phyloP scores from a whole-genome alignment of 2,888 invertebrate species.

The Thysanoteuthis rhombus region DNA sequence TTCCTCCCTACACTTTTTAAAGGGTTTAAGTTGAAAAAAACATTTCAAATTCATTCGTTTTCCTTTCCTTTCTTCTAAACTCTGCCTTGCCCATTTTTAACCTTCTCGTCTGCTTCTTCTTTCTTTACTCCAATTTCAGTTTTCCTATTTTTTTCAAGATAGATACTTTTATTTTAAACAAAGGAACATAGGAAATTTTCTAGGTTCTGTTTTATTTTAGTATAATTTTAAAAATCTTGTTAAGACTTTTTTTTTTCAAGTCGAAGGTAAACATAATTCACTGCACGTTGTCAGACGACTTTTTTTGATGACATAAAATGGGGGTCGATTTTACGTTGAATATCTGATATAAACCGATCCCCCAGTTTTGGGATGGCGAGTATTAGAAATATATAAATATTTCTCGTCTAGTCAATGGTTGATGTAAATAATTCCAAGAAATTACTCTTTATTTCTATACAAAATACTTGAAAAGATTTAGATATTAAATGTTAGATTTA shows the following conservation, averaged over 20 bases:
- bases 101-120: background rate
- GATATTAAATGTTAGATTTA: no score
- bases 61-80: background rate
- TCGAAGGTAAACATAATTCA: background rate
- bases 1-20: no score
- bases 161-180: background rate
- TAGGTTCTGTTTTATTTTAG: background rate
- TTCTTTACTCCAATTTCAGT: background rate
- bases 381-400: no score
- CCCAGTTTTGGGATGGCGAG: background rate
- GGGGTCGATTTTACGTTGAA: background rate
- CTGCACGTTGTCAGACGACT: background rate
- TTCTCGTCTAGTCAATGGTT: no score
- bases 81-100: background rate
- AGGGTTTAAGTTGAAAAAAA: background rate
- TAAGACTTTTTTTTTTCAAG: background rate
- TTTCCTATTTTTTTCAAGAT: background rate
- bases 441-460: no score
- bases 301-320: background rate
- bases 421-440: no score
- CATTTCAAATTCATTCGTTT: background rate
- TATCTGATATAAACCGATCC: background rate
- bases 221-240: background rate
- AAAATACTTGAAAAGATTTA: no score
- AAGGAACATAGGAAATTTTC: background rate